These are phyloP conservation scores for Plutomurus gul DNA, from an alignment of 1,140 invertebrate genomes.

Conservation along the genomic window DNA sequence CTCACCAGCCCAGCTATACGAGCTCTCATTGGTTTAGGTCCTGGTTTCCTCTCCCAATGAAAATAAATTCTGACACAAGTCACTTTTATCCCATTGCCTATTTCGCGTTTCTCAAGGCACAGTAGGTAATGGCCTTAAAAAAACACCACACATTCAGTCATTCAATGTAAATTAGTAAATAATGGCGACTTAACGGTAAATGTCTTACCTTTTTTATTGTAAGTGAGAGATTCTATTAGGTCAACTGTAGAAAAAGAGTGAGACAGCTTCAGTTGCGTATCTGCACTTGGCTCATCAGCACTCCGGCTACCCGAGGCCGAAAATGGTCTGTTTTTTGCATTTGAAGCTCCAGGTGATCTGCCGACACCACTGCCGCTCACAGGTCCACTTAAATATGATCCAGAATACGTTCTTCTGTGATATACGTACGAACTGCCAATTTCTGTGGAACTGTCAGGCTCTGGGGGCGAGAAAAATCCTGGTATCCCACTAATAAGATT, in stretches of 20 bases:
- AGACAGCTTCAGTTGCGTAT: slow-evolving; percentile 38
- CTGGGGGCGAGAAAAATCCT: not conserved
- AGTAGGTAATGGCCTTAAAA: slow-evolving; percentile 51
- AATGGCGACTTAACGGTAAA: not conserved
- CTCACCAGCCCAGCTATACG: slow-evolving; percentile 71
- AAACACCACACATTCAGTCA: not conserved
- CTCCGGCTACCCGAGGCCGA: not conserved
- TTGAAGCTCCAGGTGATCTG: not conserved
- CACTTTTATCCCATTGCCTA: slow-evolving; percentile 16
- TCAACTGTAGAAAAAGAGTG: slow-evolving; percentile 51
- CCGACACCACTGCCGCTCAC: not conserved
- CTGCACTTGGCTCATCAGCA: not conserved
- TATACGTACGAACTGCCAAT: slow-evolving; percentile 13
- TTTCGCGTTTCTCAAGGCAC: slow-evolving; percentile 52
- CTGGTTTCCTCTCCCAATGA: slow-evolving; percentile 45
- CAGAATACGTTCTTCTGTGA: slow-evolving; percentile 1
- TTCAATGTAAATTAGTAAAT: no score
- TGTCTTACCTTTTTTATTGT: slow-evolving; percentile 51
- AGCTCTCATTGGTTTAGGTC: slow-evolving; percentile 66
- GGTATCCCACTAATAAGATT: not conserved
- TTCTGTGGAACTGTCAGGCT: slow-evolving; percentile 6
- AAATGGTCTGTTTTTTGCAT: not conserved
- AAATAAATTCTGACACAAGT: slow-evolving; percentile 48
- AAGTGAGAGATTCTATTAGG: slow-evolving; percentile 40
- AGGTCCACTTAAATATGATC: not conserved